Evolutionary conservation across 2,797 vertebrate genomes (phyloP).

Genomic region (Alfaro cultratus): DNA sequence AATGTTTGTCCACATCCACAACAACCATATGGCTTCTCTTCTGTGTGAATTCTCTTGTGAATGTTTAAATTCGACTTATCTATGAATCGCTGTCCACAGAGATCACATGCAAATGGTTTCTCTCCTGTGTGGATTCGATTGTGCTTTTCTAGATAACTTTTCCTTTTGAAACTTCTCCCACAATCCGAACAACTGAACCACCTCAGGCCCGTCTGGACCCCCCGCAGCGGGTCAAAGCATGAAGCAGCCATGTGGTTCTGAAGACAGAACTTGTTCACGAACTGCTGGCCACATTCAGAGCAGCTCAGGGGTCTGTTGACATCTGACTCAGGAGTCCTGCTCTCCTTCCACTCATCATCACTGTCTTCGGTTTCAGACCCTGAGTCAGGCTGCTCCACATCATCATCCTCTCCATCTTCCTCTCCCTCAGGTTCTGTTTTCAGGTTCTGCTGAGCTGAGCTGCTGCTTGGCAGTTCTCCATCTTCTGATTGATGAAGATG

Average conservation of each 20-base stretch:
- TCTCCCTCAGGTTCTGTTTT: neutral
- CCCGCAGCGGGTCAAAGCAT: too few species aligned
- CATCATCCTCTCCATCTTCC: neutral
- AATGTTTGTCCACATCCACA: too few species aligned
- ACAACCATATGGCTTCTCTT: too few species aligned
- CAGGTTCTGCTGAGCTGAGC: neutral
- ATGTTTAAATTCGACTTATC: too few species aligned
- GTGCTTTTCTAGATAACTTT: neutral
- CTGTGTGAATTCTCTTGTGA: too few species aligned
- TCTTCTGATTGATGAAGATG: neutral
- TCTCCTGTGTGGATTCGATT: neutral
- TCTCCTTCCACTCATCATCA: neutral
- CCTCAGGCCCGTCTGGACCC: too few species aligned
- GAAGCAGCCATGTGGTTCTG: too few species aligned
- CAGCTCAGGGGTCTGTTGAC: too few species aligned
- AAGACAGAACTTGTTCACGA: too few species aligned
- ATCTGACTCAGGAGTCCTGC: too few species aligned
- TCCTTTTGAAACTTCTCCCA: slow-evolving; percentile 3
- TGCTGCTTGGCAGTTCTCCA: neutral
- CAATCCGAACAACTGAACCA: too few species aligned
- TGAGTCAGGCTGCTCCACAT: neutral
- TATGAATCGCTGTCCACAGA: neutral
- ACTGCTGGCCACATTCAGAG: too few species aligned
- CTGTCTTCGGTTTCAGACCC: neutral
- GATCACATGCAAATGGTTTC: neutral